phyloP scores from a whole-genome alignment of 2,113 vertebrate genomes.

The Rhadina sibilatrix region DNA sequence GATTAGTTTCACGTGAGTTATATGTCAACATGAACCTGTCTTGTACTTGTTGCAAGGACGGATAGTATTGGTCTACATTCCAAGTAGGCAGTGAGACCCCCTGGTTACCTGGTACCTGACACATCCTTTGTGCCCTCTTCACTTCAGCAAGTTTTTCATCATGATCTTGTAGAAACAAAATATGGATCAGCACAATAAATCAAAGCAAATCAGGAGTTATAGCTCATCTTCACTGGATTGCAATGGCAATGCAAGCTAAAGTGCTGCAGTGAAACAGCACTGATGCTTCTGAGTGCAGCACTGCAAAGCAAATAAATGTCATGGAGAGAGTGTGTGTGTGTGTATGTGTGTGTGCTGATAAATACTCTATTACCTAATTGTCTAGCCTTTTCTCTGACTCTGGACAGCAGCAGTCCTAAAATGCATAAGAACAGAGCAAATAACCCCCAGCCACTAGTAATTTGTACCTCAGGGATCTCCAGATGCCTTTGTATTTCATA shows the following conservation, averaged over 20 bases:
- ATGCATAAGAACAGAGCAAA: neutral
- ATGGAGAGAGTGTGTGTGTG: no score
- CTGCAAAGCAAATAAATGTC: neutral
- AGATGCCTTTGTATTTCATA: neutral
- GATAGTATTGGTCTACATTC: neutral
- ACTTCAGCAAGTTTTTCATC: neutral
- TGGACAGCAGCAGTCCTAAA: neutral
- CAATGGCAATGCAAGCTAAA: neutral
- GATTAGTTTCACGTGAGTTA: neutral
- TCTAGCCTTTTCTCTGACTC: neutral
- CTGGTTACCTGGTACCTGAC: neutral
- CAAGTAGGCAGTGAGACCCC: neutral
- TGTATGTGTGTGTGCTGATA: neutral
- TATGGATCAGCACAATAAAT: neutral
- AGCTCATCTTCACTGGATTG: fast-evolving
- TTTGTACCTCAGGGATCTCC: neutral
- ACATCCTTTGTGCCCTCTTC: neutral
- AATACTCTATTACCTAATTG: neutral
- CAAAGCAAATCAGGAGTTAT: neutral
- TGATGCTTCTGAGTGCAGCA: neutral
- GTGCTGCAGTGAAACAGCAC: neutral
- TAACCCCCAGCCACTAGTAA: neutral
- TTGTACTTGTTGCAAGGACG: neutral
- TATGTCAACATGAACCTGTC: neutral
- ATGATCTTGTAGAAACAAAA: neutral